Conservation (phyloP, 2,888 invertebrate species). For the Globia sparganii region DNA sequence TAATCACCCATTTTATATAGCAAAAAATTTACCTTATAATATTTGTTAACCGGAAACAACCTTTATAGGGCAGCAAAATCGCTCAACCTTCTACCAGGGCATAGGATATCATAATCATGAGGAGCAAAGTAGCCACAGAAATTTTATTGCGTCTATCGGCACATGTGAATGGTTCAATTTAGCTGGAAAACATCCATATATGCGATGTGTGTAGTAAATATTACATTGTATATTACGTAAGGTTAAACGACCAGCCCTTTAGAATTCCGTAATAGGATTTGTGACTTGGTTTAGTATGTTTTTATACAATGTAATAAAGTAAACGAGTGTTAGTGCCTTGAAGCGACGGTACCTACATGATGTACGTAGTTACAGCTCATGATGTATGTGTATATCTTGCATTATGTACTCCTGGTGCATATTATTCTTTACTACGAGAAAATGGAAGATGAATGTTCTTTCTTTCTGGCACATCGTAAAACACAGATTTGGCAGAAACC, state of each 20-base stretch:
- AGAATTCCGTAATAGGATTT: constrained; percentile 67
- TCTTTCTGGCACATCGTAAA: neutral
- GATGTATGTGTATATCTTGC: constrained; percentile 30
- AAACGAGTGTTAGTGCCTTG: constrained; percentile 57
- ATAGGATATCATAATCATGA: constrained; percentile 38
- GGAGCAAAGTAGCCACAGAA: constrained; percentile 37
- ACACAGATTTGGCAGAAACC: neutral
- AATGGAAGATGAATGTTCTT: constrained; percentile 35
- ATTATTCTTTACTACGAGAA: constrained; percentile 22
- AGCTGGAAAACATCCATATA: constrained; percentile 40
- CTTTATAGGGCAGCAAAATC: neutral
- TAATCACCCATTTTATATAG: constrained; percentile 3
- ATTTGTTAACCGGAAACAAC: constrained; percentile 7
- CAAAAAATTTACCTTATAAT: neutral
- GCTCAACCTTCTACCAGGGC: constrained; percentile 8
- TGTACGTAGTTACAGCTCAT: neutral
- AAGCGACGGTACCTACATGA: constrained; percentile 33
- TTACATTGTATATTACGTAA: constrained; percentile 52
- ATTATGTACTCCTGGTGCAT: constrained; percentile 27
- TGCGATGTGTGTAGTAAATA: constrained; percentile 43
- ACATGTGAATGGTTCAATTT: constrained; percentile 53
- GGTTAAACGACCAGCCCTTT: constrained; percentile 60
- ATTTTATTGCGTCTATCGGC: constrained; percentile 52
- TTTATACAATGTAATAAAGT: constrained; percentile 69
- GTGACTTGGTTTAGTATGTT: constrained; percentile 69